Percentiles rank a stretch among this genome's conserved stretches.
Evolutionary conservation across 64 coral and sea anemone genomes (phyloP).

Genomic region (Dendrophyllia cribrosa): DNA sequence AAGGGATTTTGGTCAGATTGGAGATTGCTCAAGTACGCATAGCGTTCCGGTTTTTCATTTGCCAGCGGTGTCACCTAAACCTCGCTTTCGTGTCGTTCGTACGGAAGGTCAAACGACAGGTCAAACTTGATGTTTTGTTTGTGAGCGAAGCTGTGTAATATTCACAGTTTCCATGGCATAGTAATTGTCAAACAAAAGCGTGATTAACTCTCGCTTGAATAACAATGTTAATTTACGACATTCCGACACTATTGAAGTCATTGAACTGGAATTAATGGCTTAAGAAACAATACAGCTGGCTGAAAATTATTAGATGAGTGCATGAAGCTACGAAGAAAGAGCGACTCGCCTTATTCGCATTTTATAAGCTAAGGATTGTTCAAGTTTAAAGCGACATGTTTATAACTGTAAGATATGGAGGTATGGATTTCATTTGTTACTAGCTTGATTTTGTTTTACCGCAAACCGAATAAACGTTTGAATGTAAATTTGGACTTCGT

Average conservation of each 20-base stretch:
- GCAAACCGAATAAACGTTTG: not conserved
- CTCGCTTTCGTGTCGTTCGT: too few relatives aligned
- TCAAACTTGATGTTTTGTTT: not conserved
- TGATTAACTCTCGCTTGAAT: conserved; percentile 17
- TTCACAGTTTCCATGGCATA: not conserved
- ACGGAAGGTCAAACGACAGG: too few relatives aligned
- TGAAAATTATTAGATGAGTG: not conserved
- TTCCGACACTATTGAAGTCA: not conserved
- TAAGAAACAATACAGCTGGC: not conserved
- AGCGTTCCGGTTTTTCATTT: too few relatives aligned
- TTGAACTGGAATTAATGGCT: not conserved
- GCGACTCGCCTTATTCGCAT: not conserved
- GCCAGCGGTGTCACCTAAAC: too few relatives aligned
- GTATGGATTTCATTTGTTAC: not conserved
- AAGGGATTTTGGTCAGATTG: too few relatives aligned
- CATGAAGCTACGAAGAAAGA: not conserved
- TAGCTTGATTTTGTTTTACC: not conserved
- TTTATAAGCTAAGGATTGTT: not conserved
- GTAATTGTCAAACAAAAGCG: conserved; percentile 13
- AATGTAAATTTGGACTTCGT: not conserved
- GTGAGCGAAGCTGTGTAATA: not conserved
- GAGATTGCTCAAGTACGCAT: too few relatives aligned
- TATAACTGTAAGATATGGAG: conserved; percentile 75
- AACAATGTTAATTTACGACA: not conserved
- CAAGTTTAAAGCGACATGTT: conserved; percentile 24